A percentile compares a stretch with the other conserved stretches of the same genome.
phyloP scores from a whole-genome alignment of 2,888 invertebrate genomes.

The Horisme vitalbata region DNA sequence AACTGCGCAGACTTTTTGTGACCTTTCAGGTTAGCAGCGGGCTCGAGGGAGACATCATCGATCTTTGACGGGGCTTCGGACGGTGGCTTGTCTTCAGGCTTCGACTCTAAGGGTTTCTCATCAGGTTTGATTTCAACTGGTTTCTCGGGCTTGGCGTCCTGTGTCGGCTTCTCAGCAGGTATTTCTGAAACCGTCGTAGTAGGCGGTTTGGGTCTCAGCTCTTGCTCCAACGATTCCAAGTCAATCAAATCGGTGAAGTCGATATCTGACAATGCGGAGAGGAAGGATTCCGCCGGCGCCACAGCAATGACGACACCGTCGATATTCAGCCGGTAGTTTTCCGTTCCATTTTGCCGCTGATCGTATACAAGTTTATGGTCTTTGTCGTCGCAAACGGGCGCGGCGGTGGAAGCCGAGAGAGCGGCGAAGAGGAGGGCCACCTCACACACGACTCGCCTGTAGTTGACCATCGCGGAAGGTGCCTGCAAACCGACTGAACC shows the following conservation, averaged over 20 bases:
- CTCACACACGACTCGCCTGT: conserved; percentile 71
- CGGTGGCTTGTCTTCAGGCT: conserved; percentile 23
- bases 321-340: conserved; percentile 87
- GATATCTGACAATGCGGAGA: conserved; percentile 79
- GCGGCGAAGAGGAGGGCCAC: conserved; percentile 51
- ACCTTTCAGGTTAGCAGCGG: conserved; percentile 40
- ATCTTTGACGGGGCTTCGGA: conserved; percentile 26
- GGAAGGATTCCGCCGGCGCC: conserved; percentile 84
- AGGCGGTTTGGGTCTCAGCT: conserved; percentile 43
- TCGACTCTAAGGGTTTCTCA: conserved; percentile 23
- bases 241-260: conserved; percentile 67
- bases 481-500: conserved; percentile 63
- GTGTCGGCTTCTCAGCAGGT: conserved; percentile 19
- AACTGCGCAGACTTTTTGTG: conserved; percentile 57
- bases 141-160: conserved; percentile 27
- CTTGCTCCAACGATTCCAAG: conserved; percentile 51
- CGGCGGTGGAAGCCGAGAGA: conserved; percentile 35
- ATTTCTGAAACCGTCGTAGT: conserved; percentile 22
- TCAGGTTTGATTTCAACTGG: conserved; percentile 33
- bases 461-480: conserved; percentile 75
- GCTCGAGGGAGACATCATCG: conserved; percentile 25
- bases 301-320: conserved; percentile 87
- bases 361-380: conserved; percentile 72
- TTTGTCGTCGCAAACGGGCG: conserved; percentile 50
- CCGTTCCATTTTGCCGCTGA: conserved; percentile 90